Conservation (phyloP, 2,888 invertebrate genomes). For the Corbicula japonica region DNA sequence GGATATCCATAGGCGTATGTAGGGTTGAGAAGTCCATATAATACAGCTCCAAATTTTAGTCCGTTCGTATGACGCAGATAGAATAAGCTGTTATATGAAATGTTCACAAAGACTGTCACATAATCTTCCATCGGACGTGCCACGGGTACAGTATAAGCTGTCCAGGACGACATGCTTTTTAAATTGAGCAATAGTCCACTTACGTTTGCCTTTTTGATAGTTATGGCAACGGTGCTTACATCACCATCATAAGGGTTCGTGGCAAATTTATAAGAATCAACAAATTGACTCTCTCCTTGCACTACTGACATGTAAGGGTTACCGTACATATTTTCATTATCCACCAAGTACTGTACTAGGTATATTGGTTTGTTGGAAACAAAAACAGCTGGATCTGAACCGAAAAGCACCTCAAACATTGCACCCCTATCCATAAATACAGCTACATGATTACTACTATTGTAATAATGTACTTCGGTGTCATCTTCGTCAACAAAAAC, state of each 20-base stretch:
- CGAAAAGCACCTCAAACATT: neutral
- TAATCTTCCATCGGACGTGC: constrained; percentile 4
- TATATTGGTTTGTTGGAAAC: constrained; percentile 6
- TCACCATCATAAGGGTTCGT: neutral
- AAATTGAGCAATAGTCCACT: constrained; percentile 9
- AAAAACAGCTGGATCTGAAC: constrained; percentile 1
- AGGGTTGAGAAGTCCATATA: neutral
- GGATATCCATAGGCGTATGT: constrained; percentile 12
- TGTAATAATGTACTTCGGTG: constrained; percentile 18
- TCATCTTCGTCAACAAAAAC: constrained; percentile 6
- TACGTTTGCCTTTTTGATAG: neutral
- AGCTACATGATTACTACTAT: constrained; percentile 5
- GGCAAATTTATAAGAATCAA: constrained; percentile 4
- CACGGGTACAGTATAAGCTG: neutral
- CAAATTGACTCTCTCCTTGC: neutral
- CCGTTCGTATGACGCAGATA: neutral
- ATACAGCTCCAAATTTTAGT: neutral
- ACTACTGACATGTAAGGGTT: constrained; percentile 3
- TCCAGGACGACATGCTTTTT: neutral
- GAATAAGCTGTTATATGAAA: neutral
- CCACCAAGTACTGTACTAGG: constrained; percentile 8
- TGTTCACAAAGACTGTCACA: constrained; percentile 9
- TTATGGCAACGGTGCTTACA: constrained; percentile 3
- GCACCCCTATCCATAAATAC: neutral
- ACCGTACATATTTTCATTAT: constrained; percentile 6